Evolutionary conservation across 2,797 vertebrate genomes (phyloP).

Genomic region (Diglossa cyanea): DNA sequence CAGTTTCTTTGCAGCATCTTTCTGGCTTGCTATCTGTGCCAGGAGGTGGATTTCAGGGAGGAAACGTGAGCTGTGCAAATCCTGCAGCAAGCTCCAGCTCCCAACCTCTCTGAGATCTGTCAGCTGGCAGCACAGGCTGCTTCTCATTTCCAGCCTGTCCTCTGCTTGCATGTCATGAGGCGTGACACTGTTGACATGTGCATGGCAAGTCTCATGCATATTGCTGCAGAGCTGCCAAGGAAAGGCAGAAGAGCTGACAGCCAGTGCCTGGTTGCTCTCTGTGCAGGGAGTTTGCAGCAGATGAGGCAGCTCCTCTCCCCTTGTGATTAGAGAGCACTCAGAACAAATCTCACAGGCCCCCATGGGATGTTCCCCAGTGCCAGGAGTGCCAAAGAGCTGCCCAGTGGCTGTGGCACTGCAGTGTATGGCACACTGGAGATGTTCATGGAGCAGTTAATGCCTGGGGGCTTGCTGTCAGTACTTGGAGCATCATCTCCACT

Average conservation of each 20-base stretch:
- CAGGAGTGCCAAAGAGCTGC: background rate
- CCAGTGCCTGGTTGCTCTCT: background rate
- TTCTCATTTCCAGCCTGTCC: conserved; percentile 22
- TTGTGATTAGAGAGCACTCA: background rate
- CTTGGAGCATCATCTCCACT: background rate
- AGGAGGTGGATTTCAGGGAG: conserved; percentile 9
- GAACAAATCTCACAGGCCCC: background rate
- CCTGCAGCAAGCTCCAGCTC: conserved; percentile 30
- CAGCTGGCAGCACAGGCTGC: conserved; percentile 44
- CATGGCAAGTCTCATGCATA: conserved; percentile 16
- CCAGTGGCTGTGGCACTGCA: background rate
- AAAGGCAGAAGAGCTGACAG: conserved; percentile 27
- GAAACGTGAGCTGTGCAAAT: conserved; percentile 24
- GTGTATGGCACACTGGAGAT: accelerated
- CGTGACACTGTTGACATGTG: background rate
- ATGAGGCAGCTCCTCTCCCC: background rate
- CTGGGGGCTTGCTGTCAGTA: background rate
- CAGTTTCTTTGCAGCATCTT: background rate
- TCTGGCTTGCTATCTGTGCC: background rate
- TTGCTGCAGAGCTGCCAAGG: conserved; percentile 1
- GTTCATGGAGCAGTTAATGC: background rate
- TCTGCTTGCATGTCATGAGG: conserved; percentile 22
- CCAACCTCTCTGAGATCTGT: background rate
- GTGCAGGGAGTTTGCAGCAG: background rate
- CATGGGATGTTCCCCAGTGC: background rate